phyloP scores from a whole-genome alignment of 2,113 vertebrate species.

The Salvator merianae region DNA sequence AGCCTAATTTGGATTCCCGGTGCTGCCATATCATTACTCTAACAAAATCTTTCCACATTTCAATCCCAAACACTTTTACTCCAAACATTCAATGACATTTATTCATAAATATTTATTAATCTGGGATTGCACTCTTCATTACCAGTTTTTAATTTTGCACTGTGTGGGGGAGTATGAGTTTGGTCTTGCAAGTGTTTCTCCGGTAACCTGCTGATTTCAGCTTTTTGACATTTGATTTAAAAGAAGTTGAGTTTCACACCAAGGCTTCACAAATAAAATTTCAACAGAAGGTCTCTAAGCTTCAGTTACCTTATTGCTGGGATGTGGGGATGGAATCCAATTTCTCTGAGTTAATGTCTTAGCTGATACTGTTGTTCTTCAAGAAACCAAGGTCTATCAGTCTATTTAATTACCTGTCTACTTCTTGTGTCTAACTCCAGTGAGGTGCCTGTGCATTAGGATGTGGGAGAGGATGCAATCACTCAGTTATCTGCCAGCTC shows the following conservation, averaged over 20 bases:
- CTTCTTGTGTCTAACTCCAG: slow-evolving; percentile 7
- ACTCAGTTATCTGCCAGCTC: slow-evolving; percentile 15
- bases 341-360: slow-evolving; percentile 35
- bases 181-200: slow-evolving; percentile 29
- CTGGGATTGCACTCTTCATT: not conserved
- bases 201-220: slow-evolving; percentile 21
- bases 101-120: too few species aligned
- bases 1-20: too few species aligned
- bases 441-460: slow-evolving; percentile 6
- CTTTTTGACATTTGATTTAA: slow-evolving; percentile 34
- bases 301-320: slow-evolving; percentile 9
- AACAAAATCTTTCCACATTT: not conserved
- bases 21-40: not conserved
- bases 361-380: slow-evolving; percentile 13
- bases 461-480: slow-evolving; percentile 15
- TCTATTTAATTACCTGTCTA: slow-evolving; percentile 43
- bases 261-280: slow-evolving; percentile 28
- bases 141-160: not conserved
- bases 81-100: not conserved
- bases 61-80: not conserved
- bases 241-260: slow-evolving; percentile 28
- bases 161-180: not conserved
- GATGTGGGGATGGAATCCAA: slow-evolving; percentile 26
- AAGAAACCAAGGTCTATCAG: slow-evolving; percentile 23
- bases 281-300: not conserved